A percentile compares a stretch with the other conserved stretches of the same genome.
Conservation (phyloP, 2,888 invertebrate species). For the Atherix ibis region DNA sequence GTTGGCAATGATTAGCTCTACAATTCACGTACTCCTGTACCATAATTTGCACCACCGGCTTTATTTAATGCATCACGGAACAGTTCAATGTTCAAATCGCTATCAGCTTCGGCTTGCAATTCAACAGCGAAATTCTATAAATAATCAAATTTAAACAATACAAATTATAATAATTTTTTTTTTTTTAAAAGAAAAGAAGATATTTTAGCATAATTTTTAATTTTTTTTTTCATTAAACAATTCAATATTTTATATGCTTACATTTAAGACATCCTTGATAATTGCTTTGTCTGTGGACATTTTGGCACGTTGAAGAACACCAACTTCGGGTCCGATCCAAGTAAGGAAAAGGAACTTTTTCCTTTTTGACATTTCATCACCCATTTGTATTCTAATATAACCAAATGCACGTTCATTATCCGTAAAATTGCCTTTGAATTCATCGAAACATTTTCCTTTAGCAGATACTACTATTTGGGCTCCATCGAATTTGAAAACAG, state of each 20-base stretch:
- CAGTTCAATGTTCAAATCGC: slow-evolving; percentile 52
- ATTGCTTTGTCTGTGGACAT: slow-evolving; percentile 69
- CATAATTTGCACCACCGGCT: slow-evolving; percentile 68
- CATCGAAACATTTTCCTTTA: slow-evolving; percentile 51
- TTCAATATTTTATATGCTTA: too few species aligned
- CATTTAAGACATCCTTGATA: slow-evolving; percentile 59
- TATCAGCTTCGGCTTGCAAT: slow-evolving; percentile 49
- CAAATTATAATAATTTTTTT: too few species aligned
- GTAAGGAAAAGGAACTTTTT: slow-evolving; percentile 65
- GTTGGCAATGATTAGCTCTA: slow-evolving; percentile 13
- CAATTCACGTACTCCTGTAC: slow-evolving; percentile 51
- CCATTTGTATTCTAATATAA: slow-evolving; percentile 58
- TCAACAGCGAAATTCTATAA: slow-evolving; percentile 63
- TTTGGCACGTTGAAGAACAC: slow-evolving; percentile 62
- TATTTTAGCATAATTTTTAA: too few species aligned
- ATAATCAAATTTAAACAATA: too few species aligned
- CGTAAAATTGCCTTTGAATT: slow-evolving; percentile 50
- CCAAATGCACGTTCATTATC: slow-evolving; percentile 62
- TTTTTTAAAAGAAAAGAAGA: too few species aligned
- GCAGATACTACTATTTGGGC: slow-evolving; percentile 48
- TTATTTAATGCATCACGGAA: slow-evolving; percentile 52
- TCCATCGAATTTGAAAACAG: slow-evolving; percentile 60
- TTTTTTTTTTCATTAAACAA: too few species aligned
- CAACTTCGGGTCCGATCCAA: slow-evolving; percentile 60
- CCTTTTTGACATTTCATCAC: slow-evolving; percentile 69